These are phyloP conservation scores for Anarsia innoxiella DNA, from an alignment of 2,888 invertebrate species.

Conservation along the genomic window DNA sequence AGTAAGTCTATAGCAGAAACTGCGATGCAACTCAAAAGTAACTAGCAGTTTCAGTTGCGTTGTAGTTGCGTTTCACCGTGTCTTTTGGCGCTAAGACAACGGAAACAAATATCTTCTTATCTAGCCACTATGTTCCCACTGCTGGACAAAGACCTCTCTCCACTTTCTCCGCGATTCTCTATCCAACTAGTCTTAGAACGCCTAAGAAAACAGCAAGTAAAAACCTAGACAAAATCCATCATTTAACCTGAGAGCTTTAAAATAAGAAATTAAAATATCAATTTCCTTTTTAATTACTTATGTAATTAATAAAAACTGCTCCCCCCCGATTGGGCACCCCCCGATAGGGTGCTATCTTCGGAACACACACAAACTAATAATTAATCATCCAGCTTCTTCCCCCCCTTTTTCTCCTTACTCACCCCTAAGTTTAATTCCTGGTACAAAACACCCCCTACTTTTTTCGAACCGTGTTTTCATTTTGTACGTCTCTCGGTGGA, in stretches of 20 bases:
- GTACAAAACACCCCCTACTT: constrained; percentile 51
- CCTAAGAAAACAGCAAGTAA: too few species aligned
- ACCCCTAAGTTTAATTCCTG: constrained; percentile 65
- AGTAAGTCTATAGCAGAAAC: too few species aligned
- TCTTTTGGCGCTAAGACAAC: too few species aligned
- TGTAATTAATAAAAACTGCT: constrained; percentile 33
- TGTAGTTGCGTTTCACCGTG: too few species aligned
- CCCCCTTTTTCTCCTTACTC: constrained; percentile 29
- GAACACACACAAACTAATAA: constrained; percentile 73
- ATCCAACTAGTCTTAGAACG: too few species aligned
- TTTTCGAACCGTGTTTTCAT: constrained; percentile 65
- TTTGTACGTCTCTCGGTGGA: constrained; percentile 47
- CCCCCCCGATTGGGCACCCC: constrained; percentile 21
- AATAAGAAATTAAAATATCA: constrained; percentile 13
- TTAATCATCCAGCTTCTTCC: constrained; percentile 69
- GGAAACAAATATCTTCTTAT: too few species aligned
- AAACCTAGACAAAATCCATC: background rate
- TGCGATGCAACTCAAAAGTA: too few species aligned
- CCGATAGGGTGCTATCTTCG: constrained; percentile 47
- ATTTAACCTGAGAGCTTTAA: background rate
- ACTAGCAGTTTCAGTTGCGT: too few species aligned
- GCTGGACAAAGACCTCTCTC: too few species aligned
- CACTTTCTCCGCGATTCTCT: too few species aligned
- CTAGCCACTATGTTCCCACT: too few species aligned
- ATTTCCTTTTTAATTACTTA: constrained; percentile 25